Conservation (phyloP, 1,140 invertebrate species). For the Drosophila lowei region DNA sequence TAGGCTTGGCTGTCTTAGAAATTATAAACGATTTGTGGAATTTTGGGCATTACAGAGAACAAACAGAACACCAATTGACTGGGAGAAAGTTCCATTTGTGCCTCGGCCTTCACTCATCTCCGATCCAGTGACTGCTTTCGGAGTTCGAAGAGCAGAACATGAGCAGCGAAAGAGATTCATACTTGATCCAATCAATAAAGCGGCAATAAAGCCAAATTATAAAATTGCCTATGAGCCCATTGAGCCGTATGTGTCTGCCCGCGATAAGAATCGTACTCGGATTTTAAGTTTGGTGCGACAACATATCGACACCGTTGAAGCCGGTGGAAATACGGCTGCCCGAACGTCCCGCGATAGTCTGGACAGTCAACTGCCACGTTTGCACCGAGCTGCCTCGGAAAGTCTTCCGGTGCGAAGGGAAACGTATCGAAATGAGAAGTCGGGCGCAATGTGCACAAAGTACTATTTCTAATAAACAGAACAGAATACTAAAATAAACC, state of each 20-base stretch:
- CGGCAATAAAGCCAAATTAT: slow-evolving; percentile 84
- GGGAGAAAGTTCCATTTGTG: slow-evolving; percentile 93
- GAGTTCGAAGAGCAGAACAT: slow-evolving; percentile 84
- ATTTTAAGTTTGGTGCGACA: slow-evolving; percentile 85
- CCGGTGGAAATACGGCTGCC: slow-evolving; percentile 84
- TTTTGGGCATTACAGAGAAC: slow-evolving; percentile 87
- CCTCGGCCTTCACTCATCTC: slow-evolving; percentile 91
- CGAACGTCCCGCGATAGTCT: slow-evolving; percentile 86
- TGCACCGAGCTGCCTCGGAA: slow-evolving; percentile 84
- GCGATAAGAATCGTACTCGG: slow-evolving; percentile 86
- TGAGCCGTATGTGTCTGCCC: slow-evolving; percentile 86
- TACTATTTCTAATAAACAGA: slow-evolving; percentile 64
- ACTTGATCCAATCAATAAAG: slow-evolving; percentile 77
- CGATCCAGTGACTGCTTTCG: slow-evolving; percentile 91
- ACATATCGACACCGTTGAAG: slow-evolving; percentile 85
- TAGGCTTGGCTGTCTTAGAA: slow-evolving; percentile 47
- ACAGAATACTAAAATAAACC: slow-evolving; percentile 8
- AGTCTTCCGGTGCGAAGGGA: slow-evolving; percentile 73
- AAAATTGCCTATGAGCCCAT: slow-evolving; percentile 85
- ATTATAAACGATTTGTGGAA: slow-evolving; percentile 75
- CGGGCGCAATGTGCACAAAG: slow-evolving; percentile 83
- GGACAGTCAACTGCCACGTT: slow-evolving; percentile 85
- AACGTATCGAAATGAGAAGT: slow-evolving; percentile 81
- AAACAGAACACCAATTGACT: slow-evolving; percentile 86
- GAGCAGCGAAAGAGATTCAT: slow-evolving; percentile 71